A percentile compares a stretch with the other conserved stretches of the same genome.
Evolutionary conservation across 1,140 invertebrate genomes (phyloP).

Genomic region (Orius insidiosus): DNA sequence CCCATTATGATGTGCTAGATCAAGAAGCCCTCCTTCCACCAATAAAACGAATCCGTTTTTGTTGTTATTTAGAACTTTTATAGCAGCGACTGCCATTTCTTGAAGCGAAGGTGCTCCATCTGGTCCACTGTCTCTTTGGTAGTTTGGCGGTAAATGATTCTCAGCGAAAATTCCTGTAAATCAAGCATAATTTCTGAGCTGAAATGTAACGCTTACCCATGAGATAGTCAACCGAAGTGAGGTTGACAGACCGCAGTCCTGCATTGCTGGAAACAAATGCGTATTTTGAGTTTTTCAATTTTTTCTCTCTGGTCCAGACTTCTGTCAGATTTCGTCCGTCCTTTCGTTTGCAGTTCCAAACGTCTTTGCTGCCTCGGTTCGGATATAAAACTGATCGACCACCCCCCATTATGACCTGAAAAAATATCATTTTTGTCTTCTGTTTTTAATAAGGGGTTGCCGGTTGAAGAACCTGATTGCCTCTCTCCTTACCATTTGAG

Average conservation of each 20-base stretch:
- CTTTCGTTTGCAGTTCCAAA: conserved; percentile 42
- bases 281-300: conserved; percentile 29
- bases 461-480: too few relatives aligned
- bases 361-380: conserved; percentile 36
- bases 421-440: conserved; percentile 1
- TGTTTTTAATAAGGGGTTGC: too few relatives aligned
- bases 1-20: conserved; percentile 71
- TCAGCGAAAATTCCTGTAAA: conserved; percentile 48
- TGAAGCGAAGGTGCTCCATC: conserved; percentile 55
- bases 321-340: conserved; percentile 56
- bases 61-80: conserved; percentile 62
- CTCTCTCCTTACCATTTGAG: too few relatives aligned
- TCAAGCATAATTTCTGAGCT: background rate
- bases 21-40: conserved; percentile 72
- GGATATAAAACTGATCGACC: conserved; percentile 54
- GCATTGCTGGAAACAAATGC: conserved; percentile 43
- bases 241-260: conserved; percentile 38
- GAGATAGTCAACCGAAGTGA: conserved; percentile 44
- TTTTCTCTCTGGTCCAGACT: conserved; percentile 46
- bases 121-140: conserved; percentile 42
- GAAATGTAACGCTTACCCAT: conserved; percentile 38
- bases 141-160: conserved; percentile 60
- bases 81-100: conserved; percentile 73
- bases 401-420: conserved; percentile 70
- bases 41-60: conserved; percentile 58